These are phyloP conservation scores for Cotesia glomerata DNA, from an alignment of 1,140 invertebrate genomes.

Conservation along the genomic window DNA sequence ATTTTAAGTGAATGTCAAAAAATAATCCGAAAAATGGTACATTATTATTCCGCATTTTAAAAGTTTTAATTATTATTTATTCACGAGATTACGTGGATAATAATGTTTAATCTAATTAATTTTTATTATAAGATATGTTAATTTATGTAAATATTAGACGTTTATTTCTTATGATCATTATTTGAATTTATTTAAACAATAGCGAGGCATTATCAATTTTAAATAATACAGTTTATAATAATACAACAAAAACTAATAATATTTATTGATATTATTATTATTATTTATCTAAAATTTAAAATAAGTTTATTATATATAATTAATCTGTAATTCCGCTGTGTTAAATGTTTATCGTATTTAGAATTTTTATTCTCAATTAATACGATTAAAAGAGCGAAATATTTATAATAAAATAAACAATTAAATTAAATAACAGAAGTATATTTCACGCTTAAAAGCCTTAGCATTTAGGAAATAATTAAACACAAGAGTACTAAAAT, in stretches of 20 bases:
- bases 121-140: slow-evolving; percentile 39
- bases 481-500: slow-evolving; percentile 43
- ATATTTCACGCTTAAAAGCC: slow-evolving; percentile 39
- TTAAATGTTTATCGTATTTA: neutral
- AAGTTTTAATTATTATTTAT: slow-evolving; percentile 8
- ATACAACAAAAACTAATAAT: neutral
- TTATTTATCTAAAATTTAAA: neutral
- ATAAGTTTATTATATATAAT: neutral
- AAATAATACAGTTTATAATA: neutral
- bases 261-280: too few species aligned
- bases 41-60: slow-evolving; percentile 15
- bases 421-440: slow-evolving; percentile 32
- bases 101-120: slow-evolving; percentile 46
- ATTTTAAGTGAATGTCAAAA: neutral
- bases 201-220: slow-evolving; percentile 9
- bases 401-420: slow-evolving; percentile 7
- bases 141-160: slow-evolving; percentile 54
- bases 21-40: neutral
- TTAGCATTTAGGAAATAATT: slow-evolving; percentile 34
- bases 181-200: slow-evolving; percentile 16
- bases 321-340: too few species aligned
- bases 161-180: slow-evolving; percentile 33
- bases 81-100: slow-evolving; percentile 33
- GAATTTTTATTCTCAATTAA: slow-evolving; percentile 6
- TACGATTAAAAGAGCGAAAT: slow-evolving; percentile 1